Percentiles rank a stretch among this genome's conserved stretches.
phyloP scores from a whole-genome alignment of 2,888 invertebrate species.

The Dynastes hyllus region DNA sequence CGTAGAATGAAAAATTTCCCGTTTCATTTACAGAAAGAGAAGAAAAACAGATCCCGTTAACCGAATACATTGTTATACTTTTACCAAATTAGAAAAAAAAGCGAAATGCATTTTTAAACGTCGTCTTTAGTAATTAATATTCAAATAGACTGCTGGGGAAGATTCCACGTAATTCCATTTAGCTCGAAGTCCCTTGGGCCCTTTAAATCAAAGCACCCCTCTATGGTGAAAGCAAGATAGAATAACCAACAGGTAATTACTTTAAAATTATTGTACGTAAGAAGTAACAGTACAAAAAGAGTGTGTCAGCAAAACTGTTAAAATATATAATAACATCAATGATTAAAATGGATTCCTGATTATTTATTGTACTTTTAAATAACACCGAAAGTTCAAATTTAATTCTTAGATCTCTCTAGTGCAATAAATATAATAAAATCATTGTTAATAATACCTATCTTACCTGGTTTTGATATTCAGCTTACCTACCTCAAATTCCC shows the following conservation, averaged over 20 bases:
- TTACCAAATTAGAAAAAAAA: slow-evolving; percentile 55
- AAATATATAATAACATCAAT: too few relatives aligned
- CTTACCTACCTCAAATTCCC: too few relatives aligned
- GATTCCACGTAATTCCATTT: slow-evolving; percentile 56
- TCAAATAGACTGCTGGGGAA: slow-evolving; percentile 56
- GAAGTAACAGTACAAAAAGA: neutral
- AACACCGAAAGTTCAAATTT: too few relatives aligned
- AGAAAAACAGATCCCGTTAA: slow-evolving; percentile 20
- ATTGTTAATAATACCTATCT: too few relatives aligned
- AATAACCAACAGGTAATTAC: slow-evolving; percentile 14
- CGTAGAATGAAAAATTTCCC: neutral
- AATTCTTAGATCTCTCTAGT: too few relatives aligned
- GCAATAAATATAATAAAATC: too few relatives aligned
- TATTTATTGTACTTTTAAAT: too few relatives aligned
- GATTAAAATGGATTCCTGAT: too few relatives aligned
- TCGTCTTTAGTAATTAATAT: slow-evolving; percentile 56
- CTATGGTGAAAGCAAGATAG: neutral
- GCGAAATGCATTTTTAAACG: slow-evolving; percentile 53
- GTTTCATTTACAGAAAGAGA: neutral
- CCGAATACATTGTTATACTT: slow-evolving; percentile 40
- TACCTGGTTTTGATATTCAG: too few relatives aligned
- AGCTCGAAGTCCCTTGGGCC: slow-evolving; percentile 50
- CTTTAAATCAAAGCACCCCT: slow-evolving; percentile 10
- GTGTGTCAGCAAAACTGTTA: too few relatives aligned
- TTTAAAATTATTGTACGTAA: slow-evolving; percentile 12